Conservation (phyloP, 2,797 vertebrate species). For the Diplodus sargus region DNA sequence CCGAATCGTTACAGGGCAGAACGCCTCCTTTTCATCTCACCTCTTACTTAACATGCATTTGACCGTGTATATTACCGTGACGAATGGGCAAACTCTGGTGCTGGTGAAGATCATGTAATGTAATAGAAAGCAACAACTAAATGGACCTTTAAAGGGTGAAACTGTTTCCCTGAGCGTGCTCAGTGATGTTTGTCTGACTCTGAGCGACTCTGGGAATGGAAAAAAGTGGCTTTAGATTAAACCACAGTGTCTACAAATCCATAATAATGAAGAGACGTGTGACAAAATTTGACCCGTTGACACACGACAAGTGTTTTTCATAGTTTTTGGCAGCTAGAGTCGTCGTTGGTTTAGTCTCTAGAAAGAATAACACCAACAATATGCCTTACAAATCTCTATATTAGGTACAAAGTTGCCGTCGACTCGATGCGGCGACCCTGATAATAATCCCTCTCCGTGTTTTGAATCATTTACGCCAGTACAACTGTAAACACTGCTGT, state of each 20-base stretch:
- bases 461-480: conserved; percentile 30
- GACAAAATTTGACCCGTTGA: background rate
- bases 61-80: too few relatives aligned
- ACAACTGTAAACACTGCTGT: conserved; percentile 50
- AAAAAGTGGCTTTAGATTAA: background rate
- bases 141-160: background rate
- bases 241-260: background rate
- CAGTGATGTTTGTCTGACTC: background rate
- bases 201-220: background rate
- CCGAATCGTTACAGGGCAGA: too few relatives aligned
- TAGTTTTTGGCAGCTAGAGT: background rate
- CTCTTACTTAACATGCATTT: too few relatives aligned
- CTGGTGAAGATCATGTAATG: too few relatives aligned
- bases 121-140: background rate
- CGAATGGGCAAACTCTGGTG: too few relatives aligned
- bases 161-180: background rate
- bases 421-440: background rate
- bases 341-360: background rate
- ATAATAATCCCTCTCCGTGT: conserved; percentile 24
- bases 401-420: background rate
- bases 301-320: background rate
- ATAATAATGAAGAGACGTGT: background rate
- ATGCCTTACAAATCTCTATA: background rate
- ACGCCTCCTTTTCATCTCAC: too few relatives aligned
- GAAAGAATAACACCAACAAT: background rate